phyloP scores from a whole-genome alignment of 2,888 invertebrate genomes.

The Melanargia galathea region DNA sequence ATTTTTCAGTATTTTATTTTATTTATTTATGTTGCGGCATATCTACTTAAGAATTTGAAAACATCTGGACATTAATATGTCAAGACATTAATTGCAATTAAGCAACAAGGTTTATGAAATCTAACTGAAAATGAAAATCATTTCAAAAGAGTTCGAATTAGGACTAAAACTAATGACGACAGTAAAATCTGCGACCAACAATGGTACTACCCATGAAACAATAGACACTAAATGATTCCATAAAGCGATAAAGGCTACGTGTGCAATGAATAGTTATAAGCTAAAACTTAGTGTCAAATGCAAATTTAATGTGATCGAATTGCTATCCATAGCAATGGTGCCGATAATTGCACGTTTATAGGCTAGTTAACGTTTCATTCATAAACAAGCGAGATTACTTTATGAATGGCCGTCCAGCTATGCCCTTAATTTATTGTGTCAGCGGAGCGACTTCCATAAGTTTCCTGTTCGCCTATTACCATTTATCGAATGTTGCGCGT shows the following conservation, averaged over 20 bases:
- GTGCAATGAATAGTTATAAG: conserved; percentile 41
- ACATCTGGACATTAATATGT: conserved; percentile 6
- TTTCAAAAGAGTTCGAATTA: background rate
- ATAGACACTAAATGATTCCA: conserved; percentile 65
- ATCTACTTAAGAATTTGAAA: no score
- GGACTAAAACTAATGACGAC: conserved; percentile 47
- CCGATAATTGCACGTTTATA: conserved; percentile 70
- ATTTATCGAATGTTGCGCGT: conserved; percentile 70
- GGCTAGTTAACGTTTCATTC: conserved; percentile 69
- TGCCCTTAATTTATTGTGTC: conserved; percentile 70
- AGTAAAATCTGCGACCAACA: conserved; percentile 59
- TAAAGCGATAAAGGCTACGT: conserved; percentile 48
- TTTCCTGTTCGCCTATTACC: conserved; percentile 71
- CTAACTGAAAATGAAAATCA: background rate
- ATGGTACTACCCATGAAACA: conserved; percentile 65
- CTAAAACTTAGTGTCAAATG: conserved; percentile 52
- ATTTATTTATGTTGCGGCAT: conserved; percentile 3
- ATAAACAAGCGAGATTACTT: conserved; percentile 73
- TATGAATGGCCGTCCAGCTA: conserved; percentile 71
- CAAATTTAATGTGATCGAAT: conserved; percentile 61
- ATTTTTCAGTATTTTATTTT: conserved; percentile 5
- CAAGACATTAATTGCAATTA: conserved; percentile 11
- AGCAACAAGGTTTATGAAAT: conserved; percentile 9
- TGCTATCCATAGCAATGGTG: conserved; percentile 66
- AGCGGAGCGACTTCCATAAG: conserved; percentile 62